Evolutionary conservation across 1,140 invertebrate genomes (phyloP), one percentile per base, ranked within the genome.

Genomic region (Trichogramma pretiosum): DNA sequence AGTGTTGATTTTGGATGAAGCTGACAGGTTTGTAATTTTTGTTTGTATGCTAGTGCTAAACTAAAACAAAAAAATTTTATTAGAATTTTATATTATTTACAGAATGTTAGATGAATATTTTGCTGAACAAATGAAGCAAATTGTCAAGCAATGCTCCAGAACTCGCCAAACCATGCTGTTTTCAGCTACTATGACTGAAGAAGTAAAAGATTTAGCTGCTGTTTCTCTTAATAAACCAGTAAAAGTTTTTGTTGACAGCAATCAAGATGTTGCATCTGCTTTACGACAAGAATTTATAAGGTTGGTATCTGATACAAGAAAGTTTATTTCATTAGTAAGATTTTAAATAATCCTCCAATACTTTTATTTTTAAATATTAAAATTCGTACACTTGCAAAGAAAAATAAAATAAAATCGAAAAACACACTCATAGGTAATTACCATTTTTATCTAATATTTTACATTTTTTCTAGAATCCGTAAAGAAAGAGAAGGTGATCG

Each of bases 51-150:
- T 7, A n/a, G 5, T 4, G 2, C 23, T 16, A 26, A 32, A 35
- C 18, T 14, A 24, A 48, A 22, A 16, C 17, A 28, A 16, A 21
- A 45, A 16, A 21, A 46, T 47, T 13, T 37, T 61, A 59, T 49
- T 49, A 39, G 46, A 41, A 11, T 34, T 11, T 43, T 24, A 57
- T 65, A 17, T 57, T 62, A 33, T 65, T 57, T 64, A 60, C 61
- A 86, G 93, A 57, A 98, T 99, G 91, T 73, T 99, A 56, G 95
- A 99, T 72, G 95, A 98, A 67, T 92, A 92, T 66, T 99, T 99
- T 74, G 88, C 90, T 0, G 91, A 97, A 55, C 95, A 99, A 70
- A 93, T 98, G 89, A 96, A 95, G 61, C 92, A 97, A 71, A 90
- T 98, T 57, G 82, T 93, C 26, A 82, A 83, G 24, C 85, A 93